phyloP scores from a whole-genome alignment of 2,797 vertebrate species.

The Thamnophis elegans region DNA sequence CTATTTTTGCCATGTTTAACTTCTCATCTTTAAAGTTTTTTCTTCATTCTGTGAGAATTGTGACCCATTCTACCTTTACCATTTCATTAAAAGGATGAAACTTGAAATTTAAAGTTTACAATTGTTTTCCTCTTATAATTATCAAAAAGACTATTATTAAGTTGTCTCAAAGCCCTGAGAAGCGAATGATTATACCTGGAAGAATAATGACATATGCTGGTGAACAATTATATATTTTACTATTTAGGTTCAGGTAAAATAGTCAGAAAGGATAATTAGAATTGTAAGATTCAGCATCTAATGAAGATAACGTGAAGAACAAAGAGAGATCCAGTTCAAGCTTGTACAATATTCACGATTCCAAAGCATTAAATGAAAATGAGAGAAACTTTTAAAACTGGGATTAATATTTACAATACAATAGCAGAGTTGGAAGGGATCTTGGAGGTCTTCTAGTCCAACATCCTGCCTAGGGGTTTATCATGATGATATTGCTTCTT shows the following conservation, averaged over 20 bases:
- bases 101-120: neutral
- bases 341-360: neutral
- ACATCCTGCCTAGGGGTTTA: too few relatives aligned
- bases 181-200: neutral
- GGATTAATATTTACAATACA: neutral
- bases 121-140: neutral
- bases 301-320: neutral
- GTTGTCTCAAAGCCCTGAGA: neutral
- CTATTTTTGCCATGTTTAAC: neutral
- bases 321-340: neutral
- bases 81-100: neutral
- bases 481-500: neutral
- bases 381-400: neutral
- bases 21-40: neutral
- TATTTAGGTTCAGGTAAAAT: neutral
- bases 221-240: neutral
- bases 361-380: neutral
- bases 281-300: neutral
- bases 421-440: too few relatives aligned
- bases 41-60: neutral
- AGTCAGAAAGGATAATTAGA: neutral
- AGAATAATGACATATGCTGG: neutral
- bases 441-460: too few relatives aligned
- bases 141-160: neutral
- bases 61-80: neutral